Evolutionary conservation across 2,797 vertebrate species (phyloP).

Genomic region (Enteromius viviparus): DNA sequence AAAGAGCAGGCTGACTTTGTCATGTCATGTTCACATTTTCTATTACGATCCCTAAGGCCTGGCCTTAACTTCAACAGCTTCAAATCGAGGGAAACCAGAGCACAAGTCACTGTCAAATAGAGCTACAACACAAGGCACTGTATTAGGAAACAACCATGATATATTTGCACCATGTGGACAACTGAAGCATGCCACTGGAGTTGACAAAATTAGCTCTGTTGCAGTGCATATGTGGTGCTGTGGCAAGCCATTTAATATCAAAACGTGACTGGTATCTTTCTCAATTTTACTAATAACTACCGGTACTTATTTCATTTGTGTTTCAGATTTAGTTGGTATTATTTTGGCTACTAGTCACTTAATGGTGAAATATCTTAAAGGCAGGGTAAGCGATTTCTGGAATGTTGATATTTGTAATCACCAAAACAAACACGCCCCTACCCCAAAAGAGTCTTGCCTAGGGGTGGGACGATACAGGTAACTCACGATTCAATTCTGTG

Average conservation of each 20-base stretch:
- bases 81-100: slow-evolving; percentile 11
- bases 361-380: background rate
- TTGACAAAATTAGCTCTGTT: slow-evolving; percentile 48
- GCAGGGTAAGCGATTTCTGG: too few relatives aligned
- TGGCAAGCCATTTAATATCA: slow-evolving; percentile 29
- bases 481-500: too few relatives aligned
- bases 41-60: background rate
- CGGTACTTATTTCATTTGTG: background rate
- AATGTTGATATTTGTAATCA: too few relatives aligned
- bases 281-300: background rate
- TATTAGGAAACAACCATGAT: slow-evolving; percentile 48
- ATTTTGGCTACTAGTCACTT: background rate
- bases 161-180: slow-evolving; percentile 48
- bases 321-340: background rate
- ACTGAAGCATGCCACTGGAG: slow-evolving; percentile 49
- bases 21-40: background rate
- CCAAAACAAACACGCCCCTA: too few relatives aligned
- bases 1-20: slow-evolving; percentile 8
- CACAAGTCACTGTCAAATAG: slow-evolving; percentile 13
- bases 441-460: too few relatives aligned
- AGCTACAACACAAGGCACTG: slow-evolving; percentile 32
- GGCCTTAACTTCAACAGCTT: background rate
- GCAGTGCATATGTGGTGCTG: slow-evolving; percentile 35
- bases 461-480: too few relatives aligned
- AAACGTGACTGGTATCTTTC: background rate